A percentile compares a stretch with the other conserved stretches of the same genome.
Evolutionary conservation across 1,140 invertebrate genomes (phyloP).

Genomic region (Oncopeltus fasciatus): DNA sequence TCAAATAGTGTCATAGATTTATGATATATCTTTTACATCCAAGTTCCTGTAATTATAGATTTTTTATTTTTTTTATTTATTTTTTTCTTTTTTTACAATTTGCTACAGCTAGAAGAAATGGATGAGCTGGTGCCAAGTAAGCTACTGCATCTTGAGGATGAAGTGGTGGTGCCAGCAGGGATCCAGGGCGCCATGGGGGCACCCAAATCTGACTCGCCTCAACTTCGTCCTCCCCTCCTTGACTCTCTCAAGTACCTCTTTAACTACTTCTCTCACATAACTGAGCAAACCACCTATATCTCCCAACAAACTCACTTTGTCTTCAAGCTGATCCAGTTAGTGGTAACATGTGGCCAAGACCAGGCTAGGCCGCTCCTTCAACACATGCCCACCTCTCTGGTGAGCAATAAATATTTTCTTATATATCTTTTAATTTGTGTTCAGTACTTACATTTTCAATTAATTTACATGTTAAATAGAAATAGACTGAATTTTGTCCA

Average conservation of each 20-base stretch:
- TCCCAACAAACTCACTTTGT: conserved; percentile 77
- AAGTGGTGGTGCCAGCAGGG: background rate
- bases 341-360: conserved; percentile 65
- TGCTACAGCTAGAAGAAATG: conserved; percentile 10
- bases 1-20: too few species aligned
- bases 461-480: too few species aligned
- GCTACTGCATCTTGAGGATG: conserved; percentile 12
- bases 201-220: background rate
- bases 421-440: background rate
- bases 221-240: conserved; percentile 30
- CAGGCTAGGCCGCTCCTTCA: conserved; percentile 51
- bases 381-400: conserved; percentile 59
- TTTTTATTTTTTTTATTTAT: too few species aligned
- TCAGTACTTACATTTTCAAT: background rate
- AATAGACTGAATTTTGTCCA: too few species aligned
- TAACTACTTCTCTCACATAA: conserved; percentile 53
- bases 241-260: conserved; percentile 48
- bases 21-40: too few species aligned
- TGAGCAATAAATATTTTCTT: too few species aligned
- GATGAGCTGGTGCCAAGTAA: conserved; percentile 11
- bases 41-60: too few species aligned
- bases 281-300: conserved; percentile 56
- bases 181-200: background rate
- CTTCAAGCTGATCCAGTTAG: conserved; percentile 62
- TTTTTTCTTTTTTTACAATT: too few species aligned